Base-by-base conservation (phyloP, 2,113 vertebrate species). In the Zootoca vivipara region DNA sequence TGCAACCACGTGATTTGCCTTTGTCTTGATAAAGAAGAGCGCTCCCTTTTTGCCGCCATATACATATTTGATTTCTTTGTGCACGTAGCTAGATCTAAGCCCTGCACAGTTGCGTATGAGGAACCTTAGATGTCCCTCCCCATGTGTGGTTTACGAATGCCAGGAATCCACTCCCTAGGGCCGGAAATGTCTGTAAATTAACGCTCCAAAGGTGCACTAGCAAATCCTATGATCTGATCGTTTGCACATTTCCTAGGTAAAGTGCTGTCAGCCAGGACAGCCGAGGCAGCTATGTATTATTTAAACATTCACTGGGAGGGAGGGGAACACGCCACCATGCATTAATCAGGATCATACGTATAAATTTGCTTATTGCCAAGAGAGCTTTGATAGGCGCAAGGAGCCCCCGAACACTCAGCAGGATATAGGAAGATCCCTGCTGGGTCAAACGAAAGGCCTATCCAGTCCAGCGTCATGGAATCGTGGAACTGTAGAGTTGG, bases 1-100 rank as follows among this genome's bases (percentile, higher is more conserved):
- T 0, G 0, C 78, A 86, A 73, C 84, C 0, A 0, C 13, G 56
- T 87, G 35, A 3, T 72, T 64, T 40, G 38, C 33, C 89, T 93
- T 91, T 87, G 52, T 84, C 82, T 89, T 82, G 56, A 65, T 93
- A 74, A 18, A 85, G 80, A 87, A 90, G 77, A 75, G 30, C 46
- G n/a, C 18, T 89, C 1, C 1, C 28, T 16, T 89, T 82, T 92
- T 26, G 69, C 78, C 78, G 52, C 92, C 22, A 5, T 87, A 33
- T 67, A 90, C 30, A 13, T 86, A 46, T 67, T 94, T 69, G 52
- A 77, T 95, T 90, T 89, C 72, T 74, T 90, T 78, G 35, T 82
- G 18, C 22, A 52, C 56, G 77, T 88, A 65, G 56, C 40, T 88
- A 83, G 89, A 69, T 83, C 58, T 28, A 75, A 64, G 5, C 24